Evolutionary conservation across 2,888 invertebrate genomes (phyloP).

Genomic region (Eupithecia vulgata): DNA sequence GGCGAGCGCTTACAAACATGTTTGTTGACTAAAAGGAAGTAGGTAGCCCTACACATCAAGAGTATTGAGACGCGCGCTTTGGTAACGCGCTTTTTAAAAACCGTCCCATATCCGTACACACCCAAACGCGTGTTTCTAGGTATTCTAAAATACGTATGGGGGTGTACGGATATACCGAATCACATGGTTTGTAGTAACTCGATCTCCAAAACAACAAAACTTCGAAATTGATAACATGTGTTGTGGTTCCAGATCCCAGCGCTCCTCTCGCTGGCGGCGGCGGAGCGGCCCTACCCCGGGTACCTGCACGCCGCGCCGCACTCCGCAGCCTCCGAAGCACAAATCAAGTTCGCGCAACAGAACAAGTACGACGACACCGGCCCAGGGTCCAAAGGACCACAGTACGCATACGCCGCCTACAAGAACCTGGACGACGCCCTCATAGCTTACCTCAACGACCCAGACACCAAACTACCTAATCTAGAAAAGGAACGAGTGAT

Average conservation of each 20-base stretch:
- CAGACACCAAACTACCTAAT: slow-evolving; percentile 73
- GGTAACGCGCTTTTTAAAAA: too few relatives aligned
- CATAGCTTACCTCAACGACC: slow-evolving; percentile 67
- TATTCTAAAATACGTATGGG: too few relatives aligned
- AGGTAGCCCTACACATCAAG: too few relatives aligned
- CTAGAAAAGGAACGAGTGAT: slow-evolving; percentile 61
- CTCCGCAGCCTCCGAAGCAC: slow-evolving; percentile 70
- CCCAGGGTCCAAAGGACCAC: slow-evolving; percentile 67
- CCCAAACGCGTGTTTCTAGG: too few relatives aligned
- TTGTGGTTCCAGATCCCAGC: slow-evolving; percentile 43
- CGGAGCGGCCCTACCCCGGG: slow-evolving; percentile 33
- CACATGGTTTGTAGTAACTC: not conserved
- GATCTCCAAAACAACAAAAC: not conserved
- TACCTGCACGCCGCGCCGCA: slow-evolving; percentile 22
- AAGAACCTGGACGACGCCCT: slow-evolving; percentile 69
- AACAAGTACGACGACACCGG: slow-evolving; percentile 79
- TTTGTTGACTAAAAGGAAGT: too few relatives aligned
- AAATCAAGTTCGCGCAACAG: slow-evolving; percentile 73
- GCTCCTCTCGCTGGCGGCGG: slow-evolving; percentile 50
- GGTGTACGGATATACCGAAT: too few relatives aligned
- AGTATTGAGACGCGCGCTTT: too few relatives aligned
- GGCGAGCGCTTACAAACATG: not conserved
- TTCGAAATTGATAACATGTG: not conserved
- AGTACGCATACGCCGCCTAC: slow-evolving; percentile 70
- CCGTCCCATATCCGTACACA: too few relatives aligned